Conservation (phyloP, 2,797 vertebrate species). For the Carduelis carduelis region DNA sequence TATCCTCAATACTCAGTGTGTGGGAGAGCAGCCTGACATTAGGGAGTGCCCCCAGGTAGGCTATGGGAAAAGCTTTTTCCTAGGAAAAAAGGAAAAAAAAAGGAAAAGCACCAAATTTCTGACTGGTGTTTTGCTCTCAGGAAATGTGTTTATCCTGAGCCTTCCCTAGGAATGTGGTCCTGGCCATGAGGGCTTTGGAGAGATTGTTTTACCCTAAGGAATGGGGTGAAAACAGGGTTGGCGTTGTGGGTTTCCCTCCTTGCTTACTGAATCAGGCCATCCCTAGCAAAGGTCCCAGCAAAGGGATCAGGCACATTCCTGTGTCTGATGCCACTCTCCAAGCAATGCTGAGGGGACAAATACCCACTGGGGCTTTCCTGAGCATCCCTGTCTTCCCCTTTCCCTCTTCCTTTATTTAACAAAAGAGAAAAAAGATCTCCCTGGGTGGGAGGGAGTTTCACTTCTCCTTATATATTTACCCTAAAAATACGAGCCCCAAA, state of each 20-base stretch:
- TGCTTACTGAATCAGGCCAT: neutral
- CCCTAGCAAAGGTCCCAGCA: neutral
- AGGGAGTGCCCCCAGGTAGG: neutral
- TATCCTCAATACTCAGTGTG: neutral
- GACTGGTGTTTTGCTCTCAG: neutral
- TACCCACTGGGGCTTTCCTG: neutral
- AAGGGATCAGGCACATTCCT: neutral
- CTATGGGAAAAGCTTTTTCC: neutral
- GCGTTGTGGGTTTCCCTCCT: fast-evolving
- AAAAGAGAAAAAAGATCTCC: neutral
- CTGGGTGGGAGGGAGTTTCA: neutral
- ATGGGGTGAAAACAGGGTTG: neutral
- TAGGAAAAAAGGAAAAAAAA: fast-evolving
- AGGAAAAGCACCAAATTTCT: fast-evolving
- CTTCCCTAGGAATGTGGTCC: neutral
- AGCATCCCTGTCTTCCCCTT: neutral
- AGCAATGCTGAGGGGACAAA: neutral
- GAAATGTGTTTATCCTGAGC: neutral
- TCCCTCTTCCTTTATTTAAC: neutral
- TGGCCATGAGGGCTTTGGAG: neutral
- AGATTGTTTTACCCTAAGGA: neutral
- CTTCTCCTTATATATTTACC: neutral
- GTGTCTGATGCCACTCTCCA: neutral
- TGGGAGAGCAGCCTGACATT: neutral
- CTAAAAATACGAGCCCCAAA: neutral